phyloP scores from a whole-genome alignment of 2,888 invertebrate genomes.

The Idaea aversata region DNA sequence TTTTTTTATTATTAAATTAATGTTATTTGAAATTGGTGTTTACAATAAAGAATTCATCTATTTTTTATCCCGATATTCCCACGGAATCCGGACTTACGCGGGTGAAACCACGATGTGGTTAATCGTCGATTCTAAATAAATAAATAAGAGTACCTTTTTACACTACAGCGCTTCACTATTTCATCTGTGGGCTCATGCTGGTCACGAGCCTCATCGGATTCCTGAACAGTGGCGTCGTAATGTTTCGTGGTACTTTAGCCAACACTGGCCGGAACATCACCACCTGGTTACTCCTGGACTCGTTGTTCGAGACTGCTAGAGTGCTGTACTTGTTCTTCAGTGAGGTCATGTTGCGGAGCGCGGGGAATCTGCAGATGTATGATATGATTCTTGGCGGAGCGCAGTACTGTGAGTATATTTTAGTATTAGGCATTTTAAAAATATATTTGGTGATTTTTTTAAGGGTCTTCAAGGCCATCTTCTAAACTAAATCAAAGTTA shows the following conservation, averaged over 20 bases:
- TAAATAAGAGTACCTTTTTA: background rate
- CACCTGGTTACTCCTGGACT: conserved; percentile 67
- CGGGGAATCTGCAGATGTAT: conserved; percentile 56
- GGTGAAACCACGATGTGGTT: too few species aligned
- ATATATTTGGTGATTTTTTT: conserved; percentile 5
- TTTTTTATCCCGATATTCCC: too few species aligned
- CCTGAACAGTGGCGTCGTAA: conserved; percentile 61
- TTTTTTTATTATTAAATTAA: too few species aligned
- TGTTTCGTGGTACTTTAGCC: conserved; percentile 49
- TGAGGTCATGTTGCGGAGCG: conserved; percentile 59
- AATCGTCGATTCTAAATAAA: too few species aligned
- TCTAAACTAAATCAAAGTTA: too few species aligned
- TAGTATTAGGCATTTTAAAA: conserved; percentile 11
- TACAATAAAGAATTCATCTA: too few species aligned
- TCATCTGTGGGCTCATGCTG: conserved; percentile 61
- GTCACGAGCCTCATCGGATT: conserved; percentile 62
- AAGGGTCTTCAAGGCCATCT: background rate
- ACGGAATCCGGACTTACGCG: too few species aligned
- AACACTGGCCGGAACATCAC: conserved; percentile 61
- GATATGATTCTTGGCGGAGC: conserved; percentile 62
- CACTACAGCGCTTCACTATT: conserved; percentile 61
- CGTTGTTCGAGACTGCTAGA: conserved; percentile 66
- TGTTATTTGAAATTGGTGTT: too few species aligned
- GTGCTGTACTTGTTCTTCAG: conserved; percentile 67
- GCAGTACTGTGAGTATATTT: conserved; percentile 60